Evolutionary conservation across 1,140 invertebrate species (phyloP).

Genomic region (Dinoponera quadriceps): DNA sequence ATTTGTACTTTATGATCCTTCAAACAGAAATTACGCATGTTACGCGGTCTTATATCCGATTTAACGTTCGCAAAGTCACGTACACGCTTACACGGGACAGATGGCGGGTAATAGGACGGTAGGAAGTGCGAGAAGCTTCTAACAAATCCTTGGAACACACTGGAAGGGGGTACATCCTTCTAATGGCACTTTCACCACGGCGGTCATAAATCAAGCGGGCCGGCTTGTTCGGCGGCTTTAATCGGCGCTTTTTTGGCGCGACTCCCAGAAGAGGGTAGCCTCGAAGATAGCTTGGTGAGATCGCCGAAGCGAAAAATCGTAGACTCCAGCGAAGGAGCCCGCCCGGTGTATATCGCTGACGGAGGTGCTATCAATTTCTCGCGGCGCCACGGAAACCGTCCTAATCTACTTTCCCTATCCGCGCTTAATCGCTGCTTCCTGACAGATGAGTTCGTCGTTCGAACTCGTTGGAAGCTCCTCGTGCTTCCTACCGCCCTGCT

Average conservation of each 20-base stretch:
- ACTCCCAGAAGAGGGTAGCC: conserved; percentile 13
- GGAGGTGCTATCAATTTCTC: conserved; percentile 50
- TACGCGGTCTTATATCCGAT: too few species aligned
- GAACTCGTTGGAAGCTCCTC: background rate
- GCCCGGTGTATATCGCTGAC: conserved; percentile 38
- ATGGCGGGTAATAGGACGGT: too few species aligned
- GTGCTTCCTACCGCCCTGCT: too few species aligned
- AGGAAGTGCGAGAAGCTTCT: too few species aligned
- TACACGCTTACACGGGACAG: too few species aligned
- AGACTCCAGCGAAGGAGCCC: conserved; percentile 17
- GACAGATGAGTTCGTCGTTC: background rate
- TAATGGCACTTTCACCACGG: conserved; percentile 21
- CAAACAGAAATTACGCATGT: too few species aligned
- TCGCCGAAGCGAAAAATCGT: conserved; percentile 54
- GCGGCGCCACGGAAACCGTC: conserved; percentile 11
- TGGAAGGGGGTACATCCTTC: too few species aligned
- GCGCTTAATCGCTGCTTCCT: background rate
- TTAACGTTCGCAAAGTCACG: too few species aligned
- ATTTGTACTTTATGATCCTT: too few species aligned
- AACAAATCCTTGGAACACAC: too few species aligned
- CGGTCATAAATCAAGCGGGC: conserved; percentile 39
- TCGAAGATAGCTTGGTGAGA: conserved; percentile 30
- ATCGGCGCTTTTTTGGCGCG: conserved; percentile 41
- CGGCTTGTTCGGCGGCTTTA: conserved; percentile 24
- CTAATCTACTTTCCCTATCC: conserved; percentile 40